Percentiles rank a stretch among this genome's conserved stretches.
These are phyloP conservation scores for Ophthalmolycus amberensis DNA, from an alignment of 2,113 vertebrate species.

Conservation along the genomic window DNA sequence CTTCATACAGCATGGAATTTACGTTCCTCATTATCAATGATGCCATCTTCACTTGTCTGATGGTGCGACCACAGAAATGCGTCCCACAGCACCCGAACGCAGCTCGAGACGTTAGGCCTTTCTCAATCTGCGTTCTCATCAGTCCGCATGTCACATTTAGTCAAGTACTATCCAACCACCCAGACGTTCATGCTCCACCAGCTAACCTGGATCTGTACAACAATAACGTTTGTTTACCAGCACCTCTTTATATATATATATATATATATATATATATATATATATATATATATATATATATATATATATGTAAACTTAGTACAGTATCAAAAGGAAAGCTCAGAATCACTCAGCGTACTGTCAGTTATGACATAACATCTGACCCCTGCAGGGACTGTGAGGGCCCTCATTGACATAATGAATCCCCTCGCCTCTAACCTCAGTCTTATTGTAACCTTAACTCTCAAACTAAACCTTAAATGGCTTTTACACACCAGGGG, in stretches of 20 bases:
- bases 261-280: too few relatives aligned
- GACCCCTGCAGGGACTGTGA: background rate
- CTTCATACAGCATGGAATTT: background rate
- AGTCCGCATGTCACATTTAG: background rate
- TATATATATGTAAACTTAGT: too few relatives aligned
- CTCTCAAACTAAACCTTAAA: background rate
- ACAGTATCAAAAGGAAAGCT: too few relatives aligned
- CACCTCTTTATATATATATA: background rate
- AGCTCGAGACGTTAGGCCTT: background rate
- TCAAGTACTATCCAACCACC: too few relatives aligned
- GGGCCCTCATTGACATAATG: background rate
- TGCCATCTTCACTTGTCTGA: background rate
- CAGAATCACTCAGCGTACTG: too few relatives aligned
- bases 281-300: too few relatives aligned
- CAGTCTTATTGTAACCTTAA: background rate
- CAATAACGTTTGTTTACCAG: background rate
- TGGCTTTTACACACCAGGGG: background rate
- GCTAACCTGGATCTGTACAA: background rate
- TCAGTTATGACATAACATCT: background rate
- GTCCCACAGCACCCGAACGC: background rate
- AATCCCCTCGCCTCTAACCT: background rate
- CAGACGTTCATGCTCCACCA: background rate
- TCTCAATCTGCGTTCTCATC: background rate
- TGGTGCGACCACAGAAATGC: background rate
- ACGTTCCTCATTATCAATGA: background rate